Evolutionary conservation across 1,140 invertebrate genomes (phyloP), one percentile per base, ranked within the genome.

Genomic region (Trichonephila inaurata): DNA sequence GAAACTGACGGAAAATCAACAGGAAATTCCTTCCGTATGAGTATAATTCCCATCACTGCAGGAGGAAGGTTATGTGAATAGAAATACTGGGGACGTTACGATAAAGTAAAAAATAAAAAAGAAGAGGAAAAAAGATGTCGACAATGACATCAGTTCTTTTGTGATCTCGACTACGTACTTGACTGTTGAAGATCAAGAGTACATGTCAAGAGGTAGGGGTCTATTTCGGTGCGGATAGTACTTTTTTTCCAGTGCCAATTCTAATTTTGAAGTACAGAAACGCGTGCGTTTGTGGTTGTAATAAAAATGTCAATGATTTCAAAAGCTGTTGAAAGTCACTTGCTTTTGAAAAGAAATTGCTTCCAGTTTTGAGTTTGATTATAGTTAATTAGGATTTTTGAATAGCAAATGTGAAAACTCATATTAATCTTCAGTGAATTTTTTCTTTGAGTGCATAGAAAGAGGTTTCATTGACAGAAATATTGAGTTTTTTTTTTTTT

Each of bases 1-100:
- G 28, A 82, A 91, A 91, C 89, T 61, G 21, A 91, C 40, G 64
- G 61, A 77, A 51, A 81, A 91, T 77, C 89, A 91, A 91, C 89
- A 91, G 89, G 89, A 91, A 91, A 91, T 91, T 91, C 89, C 77
- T 18, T 44, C 7, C 72, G 72, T 24, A 28, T n/a, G 51, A 21
- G 72, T 77, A 77, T 77, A 77, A 77, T 77, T 77, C 72, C 16
- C 28, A 77, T 77, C 14, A 60, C 28, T 14, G 28, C 16, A 18
- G 24, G 21, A 1, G 82, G 7, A 60, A 24, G 82, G 21, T 44
- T 58, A 24, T 69, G n/a, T 60, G 44, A 89, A 72, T 89, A 66
- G 14, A 21, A 89, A 19, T 60, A 64, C 64, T 21, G 21, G n/a
- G 51, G 19, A 28, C 18, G 62, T 87, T n/a, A 12, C 64, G 6